Percentiles rank a stretch among this genome's conserved stretches.
phyloP scores from a whole-genome alignment of 2,113 vertebrate genomes.

The Marcusenius ussheri region DNA sequence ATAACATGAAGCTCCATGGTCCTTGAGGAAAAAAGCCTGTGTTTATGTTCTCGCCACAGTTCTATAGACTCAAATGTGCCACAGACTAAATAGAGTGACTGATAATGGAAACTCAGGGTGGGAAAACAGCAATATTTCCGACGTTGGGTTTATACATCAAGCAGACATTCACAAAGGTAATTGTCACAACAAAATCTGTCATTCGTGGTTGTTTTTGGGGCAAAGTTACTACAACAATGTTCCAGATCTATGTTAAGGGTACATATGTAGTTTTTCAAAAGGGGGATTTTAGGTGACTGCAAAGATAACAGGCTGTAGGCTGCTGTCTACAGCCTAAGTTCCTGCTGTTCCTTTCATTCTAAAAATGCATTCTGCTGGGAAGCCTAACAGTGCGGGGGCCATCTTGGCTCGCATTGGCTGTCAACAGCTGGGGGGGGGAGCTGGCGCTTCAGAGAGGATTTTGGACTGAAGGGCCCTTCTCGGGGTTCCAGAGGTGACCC shows the following conservation, averaged over 20 bases:
- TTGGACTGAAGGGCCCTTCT: background rate
- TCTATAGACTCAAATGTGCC: background rate
- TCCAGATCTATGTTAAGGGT: background rate
- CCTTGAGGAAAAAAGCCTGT: background rate
- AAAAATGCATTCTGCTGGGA: background rate
- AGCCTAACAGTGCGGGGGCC: background rate
- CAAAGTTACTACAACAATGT: background rate
- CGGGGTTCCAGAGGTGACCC: background rate
- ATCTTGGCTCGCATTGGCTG: background rate
- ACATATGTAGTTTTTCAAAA: background rate
- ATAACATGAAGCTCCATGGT: background rate
- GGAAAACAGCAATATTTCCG: background rate
- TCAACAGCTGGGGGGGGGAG: background rate
- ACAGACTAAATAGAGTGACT: conserved; percentile 1
- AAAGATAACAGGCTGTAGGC: background rate
- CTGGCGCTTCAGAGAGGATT: background rate
- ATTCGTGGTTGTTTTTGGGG: background rate
- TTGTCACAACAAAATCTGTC: background rate
- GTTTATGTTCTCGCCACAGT: background rate
- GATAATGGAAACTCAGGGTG: background rate
- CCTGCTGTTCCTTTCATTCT: background rate
- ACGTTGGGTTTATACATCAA: background rate
- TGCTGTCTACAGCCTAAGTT: too few species aligned
- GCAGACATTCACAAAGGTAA: background rate
- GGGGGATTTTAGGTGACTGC: background rate